These are phyloP conservation scores for Harpagoxenus sublaevis DNA, from an alignment of 2,888 invertebrate genomes.

Conservation along the genomic window DNA sequence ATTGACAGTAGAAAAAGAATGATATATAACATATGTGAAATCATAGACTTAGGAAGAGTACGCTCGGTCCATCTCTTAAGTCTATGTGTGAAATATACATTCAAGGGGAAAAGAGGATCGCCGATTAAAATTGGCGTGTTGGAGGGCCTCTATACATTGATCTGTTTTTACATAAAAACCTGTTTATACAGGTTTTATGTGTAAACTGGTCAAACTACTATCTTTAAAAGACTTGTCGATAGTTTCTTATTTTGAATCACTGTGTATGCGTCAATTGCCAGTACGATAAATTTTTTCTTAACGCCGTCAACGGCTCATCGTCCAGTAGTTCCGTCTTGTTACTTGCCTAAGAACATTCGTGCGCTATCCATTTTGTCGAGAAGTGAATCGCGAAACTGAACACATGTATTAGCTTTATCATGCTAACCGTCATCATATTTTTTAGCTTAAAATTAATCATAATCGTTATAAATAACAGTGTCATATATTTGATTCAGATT, in stretches of 20 bases:
- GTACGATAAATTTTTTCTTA: background rate
- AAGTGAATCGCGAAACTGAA: background rate
- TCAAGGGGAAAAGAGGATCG: too few relatives aligned
- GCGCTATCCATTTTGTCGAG: background rate
- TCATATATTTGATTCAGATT: background rate
- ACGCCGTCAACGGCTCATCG: background rate
- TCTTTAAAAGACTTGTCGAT: too few relatives aligned
- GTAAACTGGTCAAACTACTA: too few relatives aligned
- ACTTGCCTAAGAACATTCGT: background rate
- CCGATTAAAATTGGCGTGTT: too few relatives aligned
- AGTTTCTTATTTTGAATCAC: background rate
- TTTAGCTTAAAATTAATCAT: background rate
- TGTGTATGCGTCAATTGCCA: too few relatives aligned
- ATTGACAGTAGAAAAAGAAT: background rate
- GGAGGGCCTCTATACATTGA: too few relatives aligned
- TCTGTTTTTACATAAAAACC: too few relatives aligned
- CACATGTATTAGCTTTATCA: background rate
- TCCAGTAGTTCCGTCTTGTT: background rate
- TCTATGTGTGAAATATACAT: too few relatives aligned
- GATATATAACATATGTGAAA: too few relatives aligned
- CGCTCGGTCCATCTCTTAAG: too few relatives aligned
- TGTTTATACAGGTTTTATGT: too few relatives aligned
- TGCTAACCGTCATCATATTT: background rate
- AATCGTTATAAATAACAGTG: background rate
- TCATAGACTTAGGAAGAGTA: too few relatives aligned